Evolutionary conservation across 2,113 vertebrate genomes (phyloP).

Genomic region (Conger conger): DNA sequence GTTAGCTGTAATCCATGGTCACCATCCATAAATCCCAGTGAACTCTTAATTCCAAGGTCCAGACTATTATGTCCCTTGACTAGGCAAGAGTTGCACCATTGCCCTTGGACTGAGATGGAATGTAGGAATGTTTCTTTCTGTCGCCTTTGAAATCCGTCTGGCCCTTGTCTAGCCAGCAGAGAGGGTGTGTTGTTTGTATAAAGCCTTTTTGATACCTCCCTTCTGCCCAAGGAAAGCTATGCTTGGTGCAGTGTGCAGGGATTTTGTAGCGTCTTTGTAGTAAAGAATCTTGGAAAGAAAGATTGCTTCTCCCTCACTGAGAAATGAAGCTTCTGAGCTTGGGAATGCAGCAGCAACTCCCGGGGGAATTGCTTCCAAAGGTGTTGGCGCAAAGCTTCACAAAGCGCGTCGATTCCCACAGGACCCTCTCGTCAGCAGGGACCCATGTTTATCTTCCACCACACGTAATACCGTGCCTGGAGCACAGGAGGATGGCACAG

Average conservation of each 20-base stretch:
- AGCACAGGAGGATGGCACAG: no score
- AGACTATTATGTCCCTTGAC: not conserved
- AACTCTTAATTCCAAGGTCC: no score
- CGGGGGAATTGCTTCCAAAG: not conserved
- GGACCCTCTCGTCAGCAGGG: not conserved
- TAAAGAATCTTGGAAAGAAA: not conserved
- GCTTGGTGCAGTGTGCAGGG: not conserved
- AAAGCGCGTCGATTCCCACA: not conserved
- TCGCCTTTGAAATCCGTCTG: not conserved
- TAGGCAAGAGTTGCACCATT: not conserved
- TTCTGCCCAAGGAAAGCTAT: not conserved
- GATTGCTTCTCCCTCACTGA: not conserved
- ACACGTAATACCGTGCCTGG: not conserved
- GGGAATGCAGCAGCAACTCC: not conserved
- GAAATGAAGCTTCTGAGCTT: not conserved
- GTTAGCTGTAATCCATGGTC: not conserved
- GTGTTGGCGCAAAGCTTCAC: not conserved
- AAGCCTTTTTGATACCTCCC: not conserved
- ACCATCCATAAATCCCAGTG: no score
- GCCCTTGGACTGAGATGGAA: not conserved
- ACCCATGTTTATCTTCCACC: not conserved
- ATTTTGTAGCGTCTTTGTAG: not conserved
- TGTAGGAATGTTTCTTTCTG: not conserved
- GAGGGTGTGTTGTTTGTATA: not conserved
- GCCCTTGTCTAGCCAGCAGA: not conserved